Conservation (phyloP, 2,888 invertebrate species). For the Endotricha flammealis region DNA sequence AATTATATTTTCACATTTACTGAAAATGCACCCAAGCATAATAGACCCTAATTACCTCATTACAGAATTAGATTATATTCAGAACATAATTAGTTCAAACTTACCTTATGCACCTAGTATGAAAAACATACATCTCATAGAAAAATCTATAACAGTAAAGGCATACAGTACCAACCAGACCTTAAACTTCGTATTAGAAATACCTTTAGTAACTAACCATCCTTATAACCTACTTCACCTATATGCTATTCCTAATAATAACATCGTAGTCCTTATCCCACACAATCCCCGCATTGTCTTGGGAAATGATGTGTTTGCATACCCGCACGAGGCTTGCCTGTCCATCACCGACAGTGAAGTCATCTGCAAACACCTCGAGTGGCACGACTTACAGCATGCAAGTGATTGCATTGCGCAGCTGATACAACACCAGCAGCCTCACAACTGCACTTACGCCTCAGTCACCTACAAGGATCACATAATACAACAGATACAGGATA, state of each 20-base stretch:
- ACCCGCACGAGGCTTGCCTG: constrained; percentile 23
- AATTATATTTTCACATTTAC: constrained; percentile 5
- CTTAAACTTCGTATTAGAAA: constrained; percentile 21
- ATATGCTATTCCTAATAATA: constrained; percentile 23
- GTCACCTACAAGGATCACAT: constrained; percentile 17
- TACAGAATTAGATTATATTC: neutral
- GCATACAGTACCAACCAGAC: constrained; percentile 21
- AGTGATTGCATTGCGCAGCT: constrained; percentile 24
- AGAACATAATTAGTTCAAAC: neutral
- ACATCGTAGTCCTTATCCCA: constrained; percentile 21
- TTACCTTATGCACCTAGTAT: neutral
- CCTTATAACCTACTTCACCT: constrained; percentile 21
- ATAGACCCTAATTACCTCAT: constrained; percentile 7
- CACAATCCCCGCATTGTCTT: constrained; percentile 24
- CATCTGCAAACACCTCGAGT: constrained; percentile 25
- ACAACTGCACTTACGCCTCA: constrained; percentile 19
- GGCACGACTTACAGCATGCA: constrained; percentile 19
- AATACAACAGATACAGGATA: constrained; percentile 24
- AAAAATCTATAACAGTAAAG: constrained; percentile 13
- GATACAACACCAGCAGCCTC: constrained; percentile 21
- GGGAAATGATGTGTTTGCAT: constrained; percentile 27
- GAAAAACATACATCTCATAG: neutral
- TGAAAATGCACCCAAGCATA: constrained; percentile 7
- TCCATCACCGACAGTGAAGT: constrained; percentile 16
- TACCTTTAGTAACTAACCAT: constrained; percentile 22